A percentile compares a stretch with the other conserved stretches of the same genome.
Conservation (phyloP, 1,140 invertebrate species). For the Gonatopus flavifemur region DNA sequence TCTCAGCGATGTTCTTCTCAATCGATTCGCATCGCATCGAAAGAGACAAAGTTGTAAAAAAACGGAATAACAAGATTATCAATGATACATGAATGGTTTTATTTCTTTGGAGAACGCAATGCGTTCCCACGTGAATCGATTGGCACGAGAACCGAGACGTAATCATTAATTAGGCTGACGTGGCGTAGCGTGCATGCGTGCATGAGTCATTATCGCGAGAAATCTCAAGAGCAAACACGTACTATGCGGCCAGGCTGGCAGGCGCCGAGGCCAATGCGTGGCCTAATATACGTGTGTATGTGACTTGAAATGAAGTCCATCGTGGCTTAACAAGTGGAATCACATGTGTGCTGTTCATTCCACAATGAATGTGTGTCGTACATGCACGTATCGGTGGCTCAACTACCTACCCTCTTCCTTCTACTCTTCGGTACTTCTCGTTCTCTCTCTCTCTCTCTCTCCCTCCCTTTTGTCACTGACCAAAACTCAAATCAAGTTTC, state of each 20-base stretch:
- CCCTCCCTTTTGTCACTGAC: neutral
- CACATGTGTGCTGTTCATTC: neutral
- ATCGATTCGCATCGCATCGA: no score
- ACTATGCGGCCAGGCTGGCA: no score
- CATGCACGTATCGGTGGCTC: conserved; percentile 14
- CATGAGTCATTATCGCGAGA: conserved; percentile 19
- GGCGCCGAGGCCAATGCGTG: no score
- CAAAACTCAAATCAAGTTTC: no score
- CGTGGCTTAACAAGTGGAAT: no score
- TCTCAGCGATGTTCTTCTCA: no score
- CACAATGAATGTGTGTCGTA: neutral
- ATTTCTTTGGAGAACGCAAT: no score
- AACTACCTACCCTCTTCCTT: neutral
- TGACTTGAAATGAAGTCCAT: no score
- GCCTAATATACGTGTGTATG: no score
- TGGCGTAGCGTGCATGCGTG: conserved; percentile 14
- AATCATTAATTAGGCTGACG: conserved; percentile 20
- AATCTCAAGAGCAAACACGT: conserved; percentile 15
- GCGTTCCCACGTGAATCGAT: conserved; percentile 8
- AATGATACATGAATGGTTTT: no score
- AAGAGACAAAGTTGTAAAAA: no score
- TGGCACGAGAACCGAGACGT: conserved; percentile 5
- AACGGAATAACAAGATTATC: no score
- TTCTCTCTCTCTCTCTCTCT: neutral
- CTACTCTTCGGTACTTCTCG: neutral